Base-by-base conservation (phyloP, 1,140 invertebrate species). In the Tetragonula clypearis region DNA sequence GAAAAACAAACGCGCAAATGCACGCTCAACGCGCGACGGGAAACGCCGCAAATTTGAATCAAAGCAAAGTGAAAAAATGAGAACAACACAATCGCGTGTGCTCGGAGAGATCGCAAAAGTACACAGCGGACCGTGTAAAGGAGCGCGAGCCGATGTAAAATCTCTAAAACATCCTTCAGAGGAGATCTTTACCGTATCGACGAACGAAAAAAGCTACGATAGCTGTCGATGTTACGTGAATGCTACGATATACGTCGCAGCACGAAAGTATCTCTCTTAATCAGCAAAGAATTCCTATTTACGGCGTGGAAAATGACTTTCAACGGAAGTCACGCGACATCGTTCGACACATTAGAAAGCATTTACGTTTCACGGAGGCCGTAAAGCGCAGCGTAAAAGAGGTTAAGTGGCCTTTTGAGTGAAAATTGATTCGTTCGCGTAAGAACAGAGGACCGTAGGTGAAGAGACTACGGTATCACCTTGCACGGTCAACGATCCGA, bases 341-440 rank as follows among this genome's bases (percentile, higher is more conserved):
- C 12, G 56, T 62, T 23, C 1, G 65, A 76, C n/a, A 26, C 49
- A 0, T 73, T 76, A 26, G 66, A 78, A 72, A 86, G 74, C 56
- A 77, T 35, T 19, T 17, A 35, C 30, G 79, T 58, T 81, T 60
- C 21, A 81, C 62, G 26, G 30, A 15, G 35, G 19, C 2, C 56
- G 82, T 41, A 21, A 17, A 11, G n/a, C 65, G 58, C 35, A 76
- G 65, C 15, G 41, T 35, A 53, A 65, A 72, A 76, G 68, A 76
- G 62, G 56, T 80, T 86, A 74, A 90, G 73, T 56, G 69, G 77
- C 23, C 19, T 84, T 30, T 73, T n/a, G 76, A 88, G 79, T 90
- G 83, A 86, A 87, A 88, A 92, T 92, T 92, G 91, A 93, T 92
- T 93, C 88, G 89, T 90, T 88, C 86, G 90, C 83, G 83, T 89